Evolutionary conservation across 2,113 vertebrate species (phyloP).

Genomic region (Saccopteryx bilineata): DNA sequence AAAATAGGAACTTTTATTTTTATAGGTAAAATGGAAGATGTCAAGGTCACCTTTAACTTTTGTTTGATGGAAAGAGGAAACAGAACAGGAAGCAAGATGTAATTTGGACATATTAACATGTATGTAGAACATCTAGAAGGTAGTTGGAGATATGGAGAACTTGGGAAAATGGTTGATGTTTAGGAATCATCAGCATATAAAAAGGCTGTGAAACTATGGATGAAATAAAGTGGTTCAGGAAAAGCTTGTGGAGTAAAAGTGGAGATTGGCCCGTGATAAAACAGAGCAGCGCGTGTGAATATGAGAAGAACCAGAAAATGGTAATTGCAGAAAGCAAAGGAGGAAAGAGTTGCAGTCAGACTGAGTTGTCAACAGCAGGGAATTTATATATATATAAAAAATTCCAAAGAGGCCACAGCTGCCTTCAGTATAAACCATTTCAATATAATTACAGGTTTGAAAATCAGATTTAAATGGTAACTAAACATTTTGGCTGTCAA

Average conservation of each 20-base stretch:
- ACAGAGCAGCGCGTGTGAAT: not conserved
- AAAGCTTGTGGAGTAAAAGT: not conserved
- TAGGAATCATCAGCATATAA: not conserved
- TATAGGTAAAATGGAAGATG: not conserved
- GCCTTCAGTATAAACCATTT: not conserved
- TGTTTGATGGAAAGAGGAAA: not conserved
- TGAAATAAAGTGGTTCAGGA: not conserved
- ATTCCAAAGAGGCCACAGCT: not conserved
- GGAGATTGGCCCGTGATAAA: not conserved
- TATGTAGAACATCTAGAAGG: not conserved
- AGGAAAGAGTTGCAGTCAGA: not conserved
- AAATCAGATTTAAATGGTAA: not conserved
- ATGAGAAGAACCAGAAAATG: not conserved
- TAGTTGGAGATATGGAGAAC: not conserved
- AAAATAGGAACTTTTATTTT: not conserved
- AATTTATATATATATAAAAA: not conserved
- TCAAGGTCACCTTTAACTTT: not conserved
- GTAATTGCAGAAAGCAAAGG: conserved; percentile 6
- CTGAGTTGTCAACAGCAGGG: not conserved
- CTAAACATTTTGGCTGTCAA: not conserved
- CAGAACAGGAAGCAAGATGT: not conserved
- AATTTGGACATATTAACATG: not conserved
- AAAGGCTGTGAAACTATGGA: not conserved
- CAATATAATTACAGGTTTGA: not conserved
- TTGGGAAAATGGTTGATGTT: not conserved